A percentile compares a stretch with the other conserved stretches of the same genome.
phyloP scores from a whole-genome alignment of 2,113 vertebrate genomes.

The Microtus oregoni region DNA sequence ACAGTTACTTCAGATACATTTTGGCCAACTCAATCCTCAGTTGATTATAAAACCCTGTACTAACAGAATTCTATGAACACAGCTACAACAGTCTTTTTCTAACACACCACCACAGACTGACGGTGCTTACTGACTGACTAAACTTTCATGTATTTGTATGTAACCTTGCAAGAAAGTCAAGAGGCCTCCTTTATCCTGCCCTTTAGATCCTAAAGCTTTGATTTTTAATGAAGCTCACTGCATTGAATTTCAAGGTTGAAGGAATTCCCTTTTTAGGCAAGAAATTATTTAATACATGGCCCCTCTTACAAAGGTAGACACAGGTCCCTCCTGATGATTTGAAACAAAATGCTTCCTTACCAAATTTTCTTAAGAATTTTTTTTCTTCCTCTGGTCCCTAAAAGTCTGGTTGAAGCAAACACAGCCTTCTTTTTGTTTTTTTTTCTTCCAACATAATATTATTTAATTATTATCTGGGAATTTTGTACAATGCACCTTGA shows the following conservation, averaged over 20 bases:
- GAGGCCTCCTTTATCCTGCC: neutral
- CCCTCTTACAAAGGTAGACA: neutral
- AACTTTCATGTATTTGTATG: neutral
- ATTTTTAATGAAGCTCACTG: neutral
- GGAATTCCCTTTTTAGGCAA: neutral
- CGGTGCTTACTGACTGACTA: neutral
- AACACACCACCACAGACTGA: neutral
- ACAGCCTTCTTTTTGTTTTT: neutral
- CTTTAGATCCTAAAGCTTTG: neutral
- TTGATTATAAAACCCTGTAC: neutral
- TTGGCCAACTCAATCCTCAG: neutral
- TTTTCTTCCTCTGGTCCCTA: neutral
- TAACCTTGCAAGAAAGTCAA: neutral
- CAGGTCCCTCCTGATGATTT: neutral
- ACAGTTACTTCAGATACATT: constrained; percentile 5
- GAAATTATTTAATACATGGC: neutral
- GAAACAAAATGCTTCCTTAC: neutral
- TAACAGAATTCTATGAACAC: neutral
- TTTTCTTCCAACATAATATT: neutral
- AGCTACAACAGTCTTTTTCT: neutral
- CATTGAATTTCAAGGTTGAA: constrained; percentile 22
- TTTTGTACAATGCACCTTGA: neutral
- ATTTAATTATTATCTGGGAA: neutral
- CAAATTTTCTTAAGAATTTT: neutral
- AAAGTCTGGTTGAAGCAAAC: neutral